Conservation (phyloP, 2,113 vertebrate species). For the Colinus virginianus region DNA sequence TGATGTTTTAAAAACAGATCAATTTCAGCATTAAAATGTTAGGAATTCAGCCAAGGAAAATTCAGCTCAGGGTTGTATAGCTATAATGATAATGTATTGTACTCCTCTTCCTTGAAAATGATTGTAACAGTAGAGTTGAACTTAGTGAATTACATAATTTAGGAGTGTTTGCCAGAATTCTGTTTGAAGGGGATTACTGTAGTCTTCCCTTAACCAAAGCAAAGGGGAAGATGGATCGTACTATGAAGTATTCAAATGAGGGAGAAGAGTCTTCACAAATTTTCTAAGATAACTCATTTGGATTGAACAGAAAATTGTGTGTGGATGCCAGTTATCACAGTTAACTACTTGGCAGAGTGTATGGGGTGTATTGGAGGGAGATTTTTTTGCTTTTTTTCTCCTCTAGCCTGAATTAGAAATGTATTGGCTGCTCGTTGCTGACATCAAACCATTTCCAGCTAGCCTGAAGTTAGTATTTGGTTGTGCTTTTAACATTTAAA, state of each 20-base stretch:
- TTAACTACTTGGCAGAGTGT: slow-evolving; percentile 69
- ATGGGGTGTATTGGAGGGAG: slow-evolving; percentile 35
- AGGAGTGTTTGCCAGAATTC: slow-evolving; percentile 67
- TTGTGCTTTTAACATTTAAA: slow-evolving; percentile 54
- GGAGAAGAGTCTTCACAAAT: slow-evolving; percentile 54
- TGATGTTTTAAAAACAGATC: slow-evolving; percentile 80
- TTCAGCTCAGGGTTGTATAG: slow-evolving; percentile 68
- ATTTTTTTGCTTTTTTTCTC: slow-evolving; percentile 58
- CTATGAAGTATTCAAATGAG: slow-evolving; percentile 65
- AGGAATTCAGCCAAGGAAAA: slow-evolving; percentile 79
- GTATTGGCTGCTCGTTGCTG: slow-evolving; percentile 56
- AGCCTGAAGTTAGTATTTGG: slow-evolving; percentile 47
- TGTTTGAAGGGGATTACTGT: slow-evolving; percentile 61
- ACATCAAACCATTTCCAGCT: slow-evolving; percentile 51
- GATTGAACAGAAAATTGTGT: slow-evolving; percentile 71
- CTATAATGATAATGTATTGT: slow-evolving; percentile 76
- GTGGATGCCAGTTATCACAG: slow-evolving; percentile 62
- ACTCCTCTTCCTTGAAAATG: slow-evolving; percentile 71
- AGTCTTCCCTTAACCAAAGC: slow-evolving; percentile 71
- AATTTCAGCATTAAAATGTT: slow-evolving; percentile 79
- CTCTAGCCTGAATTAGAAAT: slow-evolving; percentile 70
- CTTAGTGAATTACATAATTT: slow-evolving; percentile 75
- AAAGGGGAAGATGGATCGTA: slow-evolving; percentile 47
- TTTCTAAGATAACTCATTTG: slow-evolving; percentile 66
- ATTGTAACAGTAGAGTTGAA: slow-evolving; percentile 74